Conservation (phyloP, 2,113 vertebrate genomes). For the Nycticryphes semicollaris region DNA sequence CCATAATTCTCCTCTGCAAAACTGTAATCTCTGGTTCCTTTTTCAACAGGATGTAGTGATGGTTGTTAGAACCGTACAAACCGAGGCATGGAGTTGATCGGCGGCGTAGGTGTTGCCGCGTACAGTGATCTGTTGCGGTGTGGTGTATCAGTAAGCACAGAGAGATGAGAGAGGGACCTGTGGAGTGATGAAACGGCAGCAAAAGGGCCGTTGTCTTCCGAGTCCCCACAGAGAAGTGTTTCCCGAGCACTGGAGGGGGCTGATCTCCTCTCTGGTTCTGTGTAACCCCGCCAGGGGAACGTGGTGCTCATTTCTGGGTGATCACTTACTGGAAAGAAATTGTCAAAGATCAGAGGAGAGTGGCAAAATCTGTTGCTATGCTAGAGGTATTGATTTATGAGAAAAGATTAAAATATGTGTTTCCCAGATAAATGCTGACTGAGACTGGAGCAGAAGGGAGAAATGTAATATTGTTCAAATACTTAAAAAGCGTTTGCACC, state of each 20-base stretch:
- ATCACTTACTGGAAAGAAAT: neutral
- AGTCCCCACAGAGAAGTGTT: neutral
- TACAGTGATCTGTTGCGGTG: neutral
- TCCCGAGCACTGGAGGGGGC: neutral
- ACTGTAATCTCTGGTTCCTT: neutral
- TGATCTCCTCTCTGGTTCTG: neutral
- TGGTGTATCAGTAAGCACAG: neutral
- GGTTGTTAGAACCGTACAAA: neutral
- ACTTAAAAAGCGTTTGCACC: neutral
- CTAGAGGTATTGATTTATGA: slow-evolving; percentile 31
- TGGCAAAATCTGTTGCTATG: neutral
- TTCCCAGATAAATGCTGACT: neutral
- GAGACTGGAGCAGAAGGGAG: neutral
- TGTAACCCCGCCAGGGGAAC: neutral
- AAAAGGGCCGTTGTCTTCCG: neutral
- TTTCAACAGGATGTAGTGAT: neutral
- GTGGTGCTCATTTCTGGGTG: neutral
- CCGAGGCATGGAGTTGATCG: neutral
- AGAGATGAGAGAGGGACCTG: neutral
- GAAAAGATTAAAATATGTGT: neutral
- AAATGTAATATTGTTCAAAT: neutral
- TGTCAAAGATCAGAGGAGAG: neutral
- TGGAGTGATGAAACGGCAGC: neutral
- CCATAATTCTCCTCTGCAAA: neutral
- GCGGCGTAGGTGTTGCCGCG: neutral